These are phyloP conservation scores for Epinephelus lanceolatus DNA, from an alignment of 2,113 vertebrate species.

Conservation along the genomic window DNA sequence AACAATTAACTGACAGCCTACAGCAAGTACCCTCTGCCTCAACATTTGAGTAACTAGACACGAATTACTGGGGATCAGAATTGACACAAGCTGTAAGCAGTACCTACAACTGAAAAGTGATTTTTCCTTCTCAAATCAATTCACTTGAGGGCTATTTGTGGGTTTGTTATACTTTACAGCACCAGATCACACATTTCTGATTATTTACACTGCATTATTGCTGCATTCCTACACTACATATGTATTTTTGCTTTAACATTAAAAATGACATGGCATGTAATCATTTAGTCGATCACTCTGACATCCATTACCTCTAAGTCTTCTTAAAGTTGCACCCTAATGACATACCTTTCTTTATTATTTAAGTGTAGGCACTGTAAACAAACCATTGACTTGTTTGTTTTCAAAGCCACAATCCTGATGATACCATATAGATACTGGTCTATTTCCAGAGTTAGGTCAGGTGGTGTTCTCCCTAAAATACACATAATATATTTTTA, in stretches of 20 bases:
- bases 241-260: neutral
- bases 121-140: neutral
- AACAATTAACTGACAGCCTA: too few relatives aligned
- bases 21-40: too few relatives aligned
- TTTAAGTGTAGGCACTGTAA: neutral
- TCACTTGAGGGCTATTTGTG: neutral
- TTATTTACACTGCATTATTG: neutral
- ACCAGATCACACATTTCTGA: neutral
- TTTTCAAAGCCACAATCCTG: neutral
- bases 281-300: neutral
- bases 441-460: neutral
- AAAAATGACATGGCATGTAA: neutral
- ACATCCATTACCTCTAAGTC: neutral
- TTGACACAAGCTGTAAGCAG: neutral
- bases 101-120: neutral
- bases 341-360: neutral
- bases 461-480: neutral
- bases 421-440: neutral
- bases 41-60: too few relatives aligned
- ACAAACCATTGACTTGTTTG: neutral
- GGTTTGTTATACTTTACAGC: neutral
- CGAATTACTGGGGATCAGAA: too few relatives aligned
- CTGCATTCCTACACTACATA: neutral
- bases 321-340: neutral
- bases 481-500: neutral